phyloP scores from a whole-genome alignment of 2,113 vertebrate genomes.

The Nerophis lumbriciformis region DNA sequence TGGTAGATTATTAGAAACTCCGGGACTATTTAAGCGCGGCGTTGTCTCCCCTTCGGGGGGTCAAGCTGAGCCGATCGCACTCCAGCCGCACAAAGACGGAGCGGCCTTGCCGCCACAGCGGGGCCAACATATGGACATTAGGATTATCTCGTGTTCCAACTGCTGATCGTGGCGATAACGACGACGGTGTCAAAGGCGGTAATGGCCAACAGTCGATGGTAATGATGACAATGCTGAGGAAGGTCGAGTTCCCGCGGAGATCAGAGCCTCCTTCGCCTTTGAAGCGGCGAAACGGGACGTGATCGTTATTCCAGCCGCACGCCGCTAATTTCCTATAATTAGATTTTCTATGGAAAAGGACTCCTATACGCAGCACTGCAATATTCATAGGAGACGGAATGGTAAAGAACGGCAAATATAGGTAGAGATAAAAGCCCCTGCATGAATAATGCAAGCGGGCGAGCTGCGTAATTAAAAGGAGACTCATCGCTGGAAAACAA shows the following conservation, averaged over 20 bases:
- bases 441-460: constrained; percentile 47
- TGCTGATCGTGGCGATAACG: constrained; percentile 23
- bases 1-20: not conserved
- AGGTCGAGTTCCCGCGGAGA: constrained; percentile 9
- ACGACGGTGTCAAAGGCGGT: constrained; percentile 22
- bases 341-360: constrained; percentile 11
- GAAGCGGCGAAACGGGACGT: not conserved
- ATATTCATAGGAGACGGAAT: constrained; percentile 29
- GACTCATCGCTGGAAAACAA: constrained; percentile 26
- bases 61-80: not conserved
- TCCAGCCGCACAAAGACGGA: constrained; percentile 2
- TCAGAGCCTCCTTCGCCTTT: constrained; percentile 11
- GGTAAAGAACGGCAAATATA: constrained; percentile 37
- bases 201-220: constrained; percentile 6
- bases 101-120: constrained; percentile 6
- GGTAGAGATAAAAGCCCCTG: constrained; percentile 23
- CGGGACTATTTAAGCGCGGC: not conserved
- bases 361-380: constrained; percentile 11
- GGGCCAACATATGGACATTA: constrained; percentile 3
- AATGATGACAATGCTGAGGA: constrained; percentile 6
- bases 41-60: not conserved
- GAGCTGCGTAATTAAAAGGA: constrained; percentile 38
- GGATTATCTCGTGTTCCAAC: constrained; percentile 4
- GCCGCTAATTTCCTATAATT: constrained; percentile 28
- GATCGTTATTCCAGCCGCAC: constrained; percentile 11